phyloP scores from a whole-genome alignment of 2,888 invertebrate genomes.

The Amphipyra tragopoginis region DNA sequence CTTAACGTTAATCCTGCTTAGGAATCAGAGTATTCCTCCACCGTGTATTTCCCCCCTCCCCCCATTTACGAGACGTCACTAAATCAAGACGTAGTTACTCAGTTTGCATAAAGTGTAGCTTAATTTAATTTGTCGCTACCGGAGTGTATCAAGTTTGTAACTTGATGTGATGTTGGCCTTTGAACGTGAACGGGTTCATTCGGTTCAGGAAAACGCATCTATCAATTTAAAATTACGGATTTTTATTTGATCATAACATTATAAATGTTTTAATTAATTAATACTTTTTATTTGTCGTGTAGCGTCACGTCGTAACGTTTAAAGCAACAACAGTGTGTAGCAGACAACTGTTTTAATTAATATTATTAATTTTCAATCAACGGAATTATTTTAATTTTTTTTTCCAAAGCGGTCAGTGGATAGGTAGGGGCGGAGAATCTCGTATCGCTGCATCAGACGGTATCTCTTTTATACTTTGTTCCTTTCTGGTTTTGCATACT shows the following conservation, averaged over 20 bases:
- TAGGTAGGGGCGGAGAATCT: no score
- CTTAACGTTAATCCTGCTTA: constrained; percentile 32
- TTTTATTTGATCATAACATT: background rate
- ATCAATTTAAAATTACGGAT: constrained; percentile 2
- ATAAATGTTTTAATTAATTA: background rate
- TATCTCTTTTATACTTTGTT: no score
- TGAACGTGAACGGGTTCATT: constrained; percentile 24
- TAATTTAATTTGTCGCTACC: constrained; percentile 32
- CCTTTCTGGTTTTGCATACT: no score
- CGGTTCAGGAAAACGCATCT: constrained; percentile 15
- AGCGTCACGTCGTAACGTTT: background rate
- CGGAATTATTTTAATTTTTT: no score
- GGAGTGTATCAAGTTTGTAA: constrained; percentile 19
- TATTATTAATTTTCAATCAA: no score
- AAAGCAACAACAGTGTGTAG: constrained; percentile 7
- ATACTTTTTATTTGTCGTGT: background rate
- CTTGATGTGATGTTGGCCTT: constrained; percentile 20
- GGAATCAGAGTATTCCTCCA: constrained; percentile 9
- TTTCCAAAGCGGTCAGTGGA: no score
- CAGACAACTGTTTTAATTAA: background rate
- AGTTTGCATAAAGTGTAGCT: constrained; percentile 30
- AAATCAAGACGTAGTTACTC: constrained; percentile 25
- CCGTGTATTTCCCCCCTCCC: constrained; percentile 1
- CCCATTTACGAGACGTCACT: constrained; percentile 13
- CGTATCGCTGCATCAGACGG: no score